Percentiles rank a stretch among this genome's conserved stretches.
Conservation (phyloP, 2,797 vertebrate genomes). For the Delichon dasypus region DNA sequence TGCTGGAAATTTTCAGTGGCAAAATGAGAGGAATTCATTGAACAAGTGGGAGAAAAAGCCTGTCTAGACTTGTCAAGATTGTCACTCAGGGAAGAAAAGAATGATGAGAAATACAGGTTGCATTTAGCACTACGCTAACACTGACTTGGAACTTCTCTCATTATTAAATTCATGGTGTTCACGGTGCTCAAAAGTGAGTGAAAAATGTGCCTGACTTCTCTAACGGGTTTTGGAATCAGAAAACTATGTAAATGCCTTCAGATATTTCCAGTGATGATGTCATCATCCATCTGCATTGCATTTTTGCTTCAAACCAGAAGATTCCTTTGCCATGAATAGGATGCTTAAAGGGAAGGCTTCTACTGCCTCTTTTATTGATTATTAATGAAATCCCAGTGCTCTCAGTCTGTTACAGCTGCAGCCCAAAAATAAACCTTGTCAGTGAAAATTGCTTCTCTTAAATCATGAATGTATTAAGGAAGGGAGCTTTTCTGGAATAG, state of each 20-base stretch:
- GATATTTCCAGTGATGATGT: slow-evolving; percentile 26
- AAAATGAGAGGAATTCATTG: neutral
- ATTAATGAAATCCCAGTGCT: slow-evolving; percentile 36
- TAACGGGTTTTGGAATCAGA: slow-evolving; percentile 38
- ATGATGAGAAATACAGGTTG: neutral
- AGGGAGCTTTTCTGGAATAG: neutral
- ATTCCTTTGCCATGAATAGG: neutral
- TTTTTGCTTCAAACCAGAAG: slow-evolving; percentile 30
- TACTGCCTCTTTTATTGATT: slow-evolving; percentile 50
- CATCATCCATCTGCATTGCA: slow-evolving; percentile 38
- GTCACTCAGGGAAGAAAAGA: neutral
- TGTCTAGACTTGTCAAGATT: neutral
- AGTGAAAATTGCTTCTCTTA: slow-evolving; percentile 24
- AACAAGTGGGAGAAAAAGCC: neutral
- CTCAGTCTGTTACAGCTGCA: slow-evolving; percentile 8
- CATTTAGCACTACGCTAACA: neutral
- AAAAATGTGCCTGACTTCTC: slow-evolving; percentile 25
- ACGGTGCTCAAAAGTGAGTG: slow-evolving; percentile 20
- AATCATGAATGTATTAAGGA: slow-evolving; percentile 1
- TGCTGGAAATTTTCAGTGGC: neutral
- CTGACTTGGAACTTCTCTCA: neutral
- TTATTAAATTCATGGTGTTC: slow-evolving; percentile 30
- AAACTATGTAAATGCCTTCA: slow-evolving; percentile 39
- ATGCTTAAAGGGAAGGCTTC: neutral
- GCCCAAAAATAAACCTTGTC: slow-evolving; percentile 28